phyloP scores from a whole-genome alignment of 1,140 invertebrate species.

The Procambarus virginalis region DNA sequence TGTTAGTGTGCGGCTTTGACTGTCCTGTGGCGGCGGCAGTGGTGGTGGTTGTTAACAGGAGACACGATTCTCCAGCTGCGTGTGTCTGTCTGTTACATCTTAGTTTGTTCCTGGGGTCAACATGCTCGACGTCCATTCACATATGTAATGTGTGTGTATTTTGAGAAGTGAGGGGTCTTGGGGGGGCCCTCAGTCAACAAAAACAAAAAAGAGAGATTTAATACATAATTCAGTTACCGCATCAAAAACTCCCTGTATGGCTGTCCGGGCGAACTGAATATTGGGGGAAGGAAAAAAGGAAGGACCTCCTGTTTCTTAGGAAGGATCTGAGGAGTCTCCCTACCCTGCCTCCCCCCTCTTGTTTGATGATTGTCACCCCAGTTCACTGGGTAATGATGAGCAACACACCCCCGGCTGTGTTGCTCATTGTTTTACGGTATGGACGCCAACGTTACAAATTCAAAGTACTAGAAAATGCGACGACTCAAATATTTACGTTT shows the following conservation, averaged over 20 bases:
- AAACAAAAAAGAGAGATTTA: background rate
- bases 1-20: constrained; percentile 11
- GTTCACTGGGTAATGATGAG: no score
- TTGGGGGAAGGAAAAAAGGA: background rate
- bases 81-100: no score
- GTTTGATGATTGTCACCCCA: no score
- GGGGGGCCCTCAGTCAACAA: background rate
- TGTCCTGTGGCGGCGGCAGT: background rate
- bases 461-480: no score
- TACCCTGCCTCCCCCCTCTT: background rate
- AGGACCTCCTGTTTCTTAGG: background rate
- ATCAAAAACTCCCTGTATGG: background rate
- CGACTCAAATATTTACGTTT: no score
- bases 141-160: background rate
- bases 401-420: no score
- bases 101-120: no score
- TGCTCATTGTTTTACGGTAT: no score
- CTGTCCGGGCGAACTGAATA: constrained; percentile 1
- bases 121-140: no score
- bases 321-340: background rate
- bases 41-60: background rate
- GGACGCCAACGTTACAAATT: no score
- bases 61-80: background rate
- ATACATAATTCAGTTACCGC: constrained; percentile 1
- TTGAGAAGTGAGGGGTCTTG: background rate